Conservation (phyloP, 1,140 invertebrate species). For the Euwallacea similis region DNA sequence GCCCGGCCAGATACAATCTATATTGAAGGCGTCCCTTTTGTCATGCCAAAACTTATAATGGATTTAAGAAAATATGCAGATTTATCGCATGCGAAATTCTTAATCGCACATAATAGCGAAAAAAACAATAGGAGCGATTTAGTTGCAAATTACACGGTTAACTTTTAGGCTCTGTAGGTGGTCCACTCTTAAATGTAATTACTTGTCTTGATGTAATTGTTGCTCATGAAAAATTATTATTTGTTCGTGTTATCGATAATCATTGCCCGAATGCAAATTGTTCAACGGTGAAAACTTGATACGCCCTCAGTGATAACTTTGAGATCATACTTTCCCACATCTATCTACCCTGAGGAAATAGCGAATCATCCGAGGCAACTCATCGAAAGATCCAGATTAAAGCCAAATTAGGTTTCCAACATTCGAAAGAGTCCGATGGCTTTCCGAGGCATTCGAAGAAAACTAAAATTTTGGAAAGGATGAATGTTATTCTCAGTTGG, state of each 20-base stretch:
- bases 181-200: background rate
- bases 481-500: too few species aligned
- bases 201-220: background rate
- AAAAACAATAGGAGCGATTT: constrained; percentile 28
- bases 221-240: background rate
- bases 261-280: background rate
- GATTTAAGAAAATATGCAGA: constrained; percentile 32
- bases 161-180: constrained; percentile 11
- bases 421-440: too few species aligned
- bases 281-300: too few species aligned
- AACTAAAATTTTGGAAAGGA: too few species aligned
- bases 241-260: background rate
- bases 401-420: too few species aligned
- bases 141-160: constrained; percentile 16
- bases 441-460: too few species aligned
- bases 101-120: constrained; percentile 23
- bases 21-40: constrained; percentile 30
- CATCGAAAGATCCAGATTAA: too few species aligned
- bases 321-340: too few species aligned
- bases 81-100: constrained; percentile 28
- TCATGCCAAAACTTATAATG: constrained; percentile 25
- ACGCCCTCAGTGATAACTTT: too few species aligned
- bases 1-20: constrained; percentile 24
- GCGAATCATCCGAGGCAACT: too few species aligned
- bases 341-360: too few species aligned